These are phyloP conservation scores for Drosophila erecta DNA, from an alignment of 1,140 invertebrate genomes.

Conservation along the genomic window DNA sequence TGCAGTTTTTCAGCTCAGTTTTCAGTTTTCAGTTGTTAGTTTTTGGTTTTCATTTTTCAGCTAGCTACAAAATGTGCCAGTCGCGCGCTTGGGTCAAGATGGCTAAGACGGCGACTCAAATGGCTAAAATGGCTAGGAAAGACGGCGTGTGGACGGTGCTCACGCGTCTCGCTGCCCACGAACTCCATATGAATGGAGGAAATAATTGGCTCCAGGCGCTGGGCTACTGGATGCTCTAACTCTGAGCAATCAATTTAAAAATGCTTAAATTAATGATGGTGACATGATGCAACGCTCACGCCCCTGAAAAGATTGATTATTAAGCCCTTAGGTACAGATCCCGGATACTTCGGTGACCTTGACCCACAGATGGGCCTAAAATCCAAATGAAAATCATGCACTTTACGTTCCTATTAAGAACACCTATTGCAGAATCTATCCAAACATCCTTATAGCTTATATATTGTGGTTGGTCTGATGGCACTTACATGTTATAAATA, in stretches of 20 bases:
- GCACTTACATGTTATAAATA: background rate
- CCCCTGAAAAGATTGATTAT: background rate
- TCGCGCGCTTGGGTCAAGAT: slow-evolving; percentile 52
- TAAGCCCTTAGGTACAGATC: background rate
- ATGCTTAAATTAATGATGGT: background rate
- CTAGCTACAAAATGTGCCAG: slow-evolving; percentile 62
- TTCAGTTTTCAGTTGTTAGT: slow-evolving; percentile 13
- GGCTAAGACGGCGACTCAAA: slow-evolving; percentile 21
- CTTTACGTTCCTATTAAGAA: too few relatives aligned
- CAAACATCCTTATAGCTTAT: too few relatives aligned
- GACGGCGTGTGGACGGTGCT: slow-evolving; percentile 55
- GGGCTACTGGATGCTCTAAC: slow-evolving; percentile 11
- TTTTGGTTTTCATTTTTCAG: slow-evolving; percentile 20
- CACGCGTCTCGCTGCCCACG: slow-evolving; percentile 67
- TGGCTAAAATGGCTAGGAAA: slow-evolving; percentile 3
- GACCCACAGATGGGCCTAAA: background rate
- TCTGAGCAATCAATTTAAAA: background rate
- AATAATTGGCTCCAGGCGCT: background rate
- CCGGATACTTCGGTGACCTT: background rate
- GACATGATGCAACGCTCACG: background rate
- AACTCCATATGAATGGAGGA: slow-evolving; percentile 62
- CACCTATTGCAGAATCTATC: background rate
- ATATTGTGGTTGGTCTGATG: too few relatives aligned
- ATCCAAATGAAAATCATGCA: background rate
- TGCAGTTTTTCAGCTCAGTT: slow-evolving; percentile 63